Conservation (phyloP, 2,888 invertebrate genomes). For the Eudasyphora cyanicolor region DNA sequence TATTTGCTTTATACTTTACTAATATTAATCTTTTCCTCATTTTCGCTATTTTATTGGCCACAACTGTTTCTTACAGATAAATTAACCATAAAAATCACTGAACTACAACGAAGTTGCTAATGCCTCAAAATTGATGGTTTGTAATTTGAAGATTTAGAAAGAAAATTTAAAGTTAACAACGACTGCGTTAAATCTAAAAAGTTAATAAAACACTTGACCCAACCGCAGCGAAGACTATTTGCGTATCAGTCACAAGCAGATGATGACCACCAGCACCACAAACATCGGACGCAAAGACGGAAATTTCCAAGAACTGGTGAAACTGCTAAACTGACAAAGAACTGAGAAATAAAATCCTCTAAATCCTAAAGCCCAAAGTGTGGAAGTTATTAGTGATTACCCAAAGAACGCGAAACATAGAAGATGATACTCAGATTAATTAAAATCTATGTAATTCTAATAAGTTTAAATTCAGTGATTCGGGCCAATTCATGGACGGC, state of each 20-base stretch:
- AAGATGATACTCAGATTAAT: constrained; percentile 38
- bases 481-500: background rate
- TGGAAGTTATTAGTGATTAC: too few species aligned
- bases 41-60: background rate
- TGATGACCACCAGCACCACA: constrained; percentile 38
- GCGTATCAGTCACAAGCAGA: constrained; percentile 45
- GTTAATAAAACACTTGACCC: constrained; percentile 62
- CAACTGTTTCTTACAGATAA: constrained; percentile 37
- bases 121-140: constrained; percentile 33
- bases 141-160: constrained; percentile 34
- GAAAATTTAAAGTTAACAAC: constrained; percentile 21
- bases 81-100: constrained; percentile 63
- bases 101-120: constrained; percentile 56
- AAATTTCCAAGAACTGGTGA: constrained; percentile 21
- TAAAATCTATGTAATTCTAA: background rate
- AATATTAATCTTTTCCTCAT: too few species aligned
- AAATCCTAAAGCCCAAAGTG: background rate
- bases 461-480: background rate
- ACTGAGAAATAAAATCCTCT: background rate
- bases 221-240: constrained; percentile 52
- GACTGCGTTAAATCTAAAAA: constrained; percentile 4
- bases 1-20: too few species aligned
- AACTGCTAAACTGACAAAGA: constrained; percentile 14
- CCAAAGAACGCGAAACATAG: too few species aligned
- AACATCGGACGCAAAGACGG: constrained; percentile 7